phyloP scores from a whole-genome alignment of 2,113 vertebrate species.

The Erythrolamprus reginae region DNA sequence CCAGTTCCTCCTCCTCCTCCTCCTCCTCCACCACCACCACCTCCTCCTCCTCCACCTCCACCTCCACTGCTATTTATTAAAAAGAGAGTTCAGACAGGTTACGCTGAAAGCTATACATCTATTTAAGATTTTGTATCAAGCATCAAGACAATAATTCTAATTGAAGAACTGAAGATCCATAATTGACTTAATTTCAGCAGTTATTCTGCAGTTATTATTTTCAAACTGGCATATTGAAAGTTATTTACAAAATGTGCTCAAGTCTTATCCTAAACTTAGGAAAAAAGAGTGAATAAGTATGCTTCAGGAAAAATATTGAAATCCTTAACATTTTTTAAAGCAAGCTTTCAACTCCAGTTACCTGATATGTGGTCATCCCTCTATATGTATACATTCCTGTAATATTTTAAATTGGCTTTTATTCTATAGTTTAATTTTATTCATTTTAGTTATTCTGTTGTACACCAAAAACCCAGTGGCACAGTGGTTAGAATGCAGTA shows the following conservation, averaged over 20 bases:
- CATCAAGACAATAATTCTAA: neutral
- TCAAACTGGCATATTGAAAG: neutral
- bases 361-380: neutral
- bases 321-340: neutral
- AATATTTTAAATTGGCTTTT: neutral
- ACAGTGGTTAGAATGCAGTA: neutral
- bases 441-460: neutral
- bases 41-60: conserved; percentile 50
- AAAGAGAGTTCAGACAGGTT: neutral
- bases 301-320: neutral
- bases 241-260: neutral
- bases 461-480: neutral
- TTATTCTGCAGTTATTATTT: no score
- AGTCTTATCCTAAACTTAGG: neutral
- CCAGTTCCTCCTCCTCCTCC: conserved; percentile 68
- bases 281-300: neutral
- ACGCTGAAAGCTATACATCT: neutral
- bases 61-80: conserved; percentile 65
- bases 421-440: neutral
- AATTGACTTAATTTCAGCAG: neutral
- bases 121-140: neutral
- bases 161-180: neutral
- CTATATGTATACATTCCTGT: neutral
- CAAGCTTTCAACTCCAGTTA: neutral
- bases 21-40: conserved; percentile 55